A percentile compares a stretch with the other conserved stretches of the same genome.
Evolutionary conservation across 2,888 invertebrate species (phyloP).

Genomic region (Cryptus viduatorius): DNA sequence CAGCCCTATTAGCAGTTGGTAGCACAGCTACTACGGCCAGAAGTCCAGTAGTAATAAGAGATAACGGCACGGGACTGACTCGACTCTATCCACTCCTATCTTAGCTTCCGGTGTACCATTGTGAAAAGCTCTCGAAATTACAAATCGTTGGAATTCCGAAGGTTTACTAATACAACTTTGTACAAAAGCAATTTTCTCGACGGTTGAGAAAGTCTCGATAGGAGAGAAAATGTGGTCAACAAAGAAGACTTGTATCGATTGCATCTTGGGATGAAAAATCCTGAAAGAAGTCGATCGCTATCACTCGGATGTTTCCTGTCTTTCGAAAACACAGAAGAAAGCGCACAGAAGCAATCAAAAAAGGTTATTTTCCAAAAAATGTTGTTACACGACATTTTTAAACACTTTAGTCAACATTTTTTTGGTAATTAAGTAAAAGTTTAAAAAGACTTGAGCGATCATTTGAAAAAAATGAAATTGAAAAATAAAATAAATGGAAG

Average conservation of each 20-base stretch:
- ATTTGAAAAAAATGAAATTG: too few species aligned
- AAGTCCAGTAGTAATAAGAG: conserved; percentile 57
- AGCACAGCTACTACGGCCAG: neutral
- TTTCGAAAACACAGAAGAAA: too few species aligned
- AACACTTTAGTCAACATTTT: too few species aligned
- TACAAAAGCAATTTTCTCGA: conserved; percentile 42
- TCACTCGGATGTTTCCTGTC: neutral
- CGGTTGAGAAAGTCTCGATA: conserved; percentile 12
- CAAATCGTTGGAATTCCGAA: conserved; percentile 37
- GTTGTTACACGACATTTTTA: too few species aligned
- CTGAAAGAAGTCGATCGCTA: conserved; percentile 6
- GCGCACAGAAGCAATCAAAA: too few species aligned
- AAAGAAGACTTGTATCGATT: neutral
- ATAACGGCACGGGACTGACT: conserved; percentile 52
- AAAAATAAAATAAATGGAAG: too few species aligned
- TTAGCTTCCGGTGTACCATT: conserved; percentile 41
- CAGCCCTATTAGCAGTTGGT: conserved; percentile 25
- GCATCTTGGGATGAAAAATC: conserved; percentile 15
- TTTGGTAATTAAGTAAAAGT: too few species aligned
- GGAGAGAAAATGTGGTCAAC: conserved; percentile 13
- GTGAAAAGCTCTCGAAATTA: conserved; percentile 22
- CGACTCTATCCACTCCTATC: conserved; percentile 54
- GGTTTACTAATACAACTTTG: conserved; percentile 46
- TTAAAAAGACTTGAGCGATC: too few species aligned
- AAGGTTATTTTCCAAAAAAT: too few species aligned